Evolutionary conservation across 2,888 invertebrate species (phyloP).

Genomic region (Stegophylla sp.): DNA sequence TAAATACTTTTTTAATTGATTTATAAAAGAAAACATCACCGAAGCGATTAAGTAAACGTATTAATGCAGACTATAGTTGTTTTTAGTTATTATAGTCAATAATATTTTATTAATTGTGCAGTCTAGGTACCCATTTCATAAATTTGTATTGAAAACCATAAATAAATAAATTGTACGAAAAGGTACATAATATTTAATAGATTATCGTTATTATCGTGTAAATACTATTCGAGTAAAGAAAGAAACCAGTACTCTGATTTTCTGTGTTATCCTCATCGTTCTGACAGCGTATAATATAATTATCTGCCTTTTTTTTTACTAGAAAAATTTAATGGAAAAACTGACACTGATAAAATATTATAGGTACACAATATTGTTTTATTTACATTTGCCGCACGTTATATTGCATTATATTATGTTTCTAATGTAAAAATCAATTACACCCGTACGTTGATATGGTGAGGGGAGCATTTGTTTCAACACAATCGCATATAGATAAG

Average conservation of each 20-base stretch:
- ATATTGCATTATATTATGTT: slow-evolving; percentile 21
- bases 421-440: slow-evolving; percentile 1
- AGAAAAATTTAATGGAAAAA: slow-evolving; percentile 19
- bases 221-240: slow-evolving; percentile 1
- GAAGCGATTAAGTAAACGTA: neutral
- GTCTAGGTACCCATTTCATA: neutral
- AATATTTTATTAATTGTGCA: neutral
- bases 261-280: slow-evolving; percentile 7
- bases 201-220: slow-evolving; percentile 26
- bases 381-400: neutral
- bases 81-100: neutral
- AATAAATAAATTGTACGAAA: neutral
- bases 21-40: neutral
- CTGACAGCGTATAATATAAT: slow-evolving; percentile 46
- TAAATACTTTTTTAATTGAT: neutral
- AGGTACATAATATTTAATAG: slow-evolving; percentile 29
- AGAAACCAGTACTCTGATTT: slow-evolving; percentile 26
- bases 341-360: slow-evolving; percentile 49
- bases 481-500: no score
- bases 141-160: neutral
- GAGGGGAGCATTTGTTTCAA: slow-evolving; percentile 16
- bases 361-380: neutral
- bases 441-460: no score
- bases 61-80: no score
- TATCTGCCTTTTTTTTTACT: slow-evolving; percentile 11